These are phyloP conservation scores for Alca torda DNA, from an alignment of 2,797 vertebrate species.

Conservation along the genomic window DNA sequence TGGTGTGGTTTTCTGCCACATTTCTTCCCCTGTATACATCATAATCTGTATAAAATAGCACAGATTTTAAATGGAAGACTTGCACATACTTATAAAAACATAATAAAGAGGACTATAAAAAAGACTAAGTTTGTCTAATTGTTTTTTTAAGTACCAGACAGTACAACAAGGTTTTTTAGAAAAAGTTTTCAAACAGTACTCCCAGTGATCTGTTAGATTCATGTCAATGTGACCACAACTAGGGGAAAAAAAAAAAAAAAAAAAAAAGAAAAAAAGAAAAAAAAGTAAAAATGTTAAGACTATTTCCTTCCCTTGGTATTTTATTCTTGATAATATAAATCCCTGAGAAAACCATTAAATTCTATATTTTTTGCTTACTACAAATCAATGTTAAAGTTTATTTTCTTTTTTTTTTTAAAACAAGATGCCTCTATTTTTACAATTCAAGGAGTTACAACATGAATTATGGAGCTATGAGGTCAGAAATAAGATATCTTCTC, in stretches of 20 bases:
- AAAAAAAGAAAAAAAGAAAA: not conserved
- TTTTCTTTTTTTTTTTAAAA: not conserved
- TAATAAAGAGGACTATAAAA: not conserved
- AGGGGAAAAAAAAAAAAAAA: not conserved
- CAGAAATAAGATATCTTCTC: not conserved
- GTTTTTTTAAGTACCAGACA: not conserved
- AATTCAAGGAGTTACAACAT: not conserved
- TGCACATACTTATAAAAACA: not conserved
- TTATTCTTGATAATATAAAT: not conserved
- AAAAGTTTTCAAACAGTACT: not conserved
- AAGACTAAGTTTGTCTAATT: not conserved
- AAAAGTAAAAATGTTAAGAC: not conserved
- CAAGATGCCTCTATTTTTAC: not conserved
- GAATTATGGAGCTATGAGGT: not conserved
- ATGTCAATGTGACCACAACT: not conserved
- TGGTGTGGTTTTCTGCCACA: not conserved
- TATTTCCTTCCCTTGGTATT: not conserved
- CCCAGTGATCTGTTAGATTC: not conserved
- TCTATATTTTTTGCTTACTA: not conserved
- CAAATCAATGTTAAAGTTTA: slow-evolving; percentile 21
- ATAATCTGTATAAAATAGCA: not conserved
- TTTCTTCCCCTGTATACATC: not conserved
- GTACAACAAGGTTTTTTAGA: not conserved
- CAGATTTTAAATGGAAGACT: not conserved
- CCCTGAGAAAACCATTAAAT: not conserved